Evolutionary conservation across 1,140 invertebrate species (phyloP).

Genomic region (Augochlora pura): DNA sequence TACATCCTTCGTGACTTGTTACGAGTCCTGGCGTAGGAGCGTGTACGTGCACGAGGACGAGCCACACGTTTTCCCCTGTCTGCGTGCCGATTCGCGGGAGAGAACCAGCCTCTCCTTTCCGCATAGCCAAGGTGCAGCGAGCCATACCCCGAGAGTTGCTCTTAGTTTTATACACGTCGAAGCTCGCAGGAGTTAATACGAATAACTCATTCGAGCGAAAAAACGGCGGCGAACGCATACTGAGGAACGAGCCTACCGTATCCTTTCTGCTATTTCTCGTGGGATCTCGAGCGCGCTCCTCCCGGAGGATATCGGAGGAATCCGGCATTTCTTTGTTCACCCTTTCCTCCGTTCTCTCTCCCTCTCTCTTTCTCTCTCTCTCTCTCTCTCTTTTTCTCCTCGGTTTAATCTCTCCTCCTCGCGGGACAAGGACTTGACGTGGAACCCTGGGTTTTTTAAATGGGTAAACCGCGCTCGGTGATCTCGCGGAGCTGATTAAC

Average conservation of each 20-base stretch:
- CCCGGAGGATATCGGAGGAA: slow-evolving; percentile 10
- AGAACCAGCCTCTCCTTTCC: slow-evolving; percentile 78
- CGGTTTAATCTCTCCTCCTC: too few species aligned
- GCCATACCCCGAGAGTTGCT: slow-evolving; percentile 69
- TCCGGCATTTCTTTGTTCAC: background rate
- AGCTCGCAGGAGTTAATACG: slow-evolving; percentile 66
- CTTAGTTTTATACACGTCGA: slow-evolving; percentile 61
- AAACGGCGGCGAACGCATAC: slow-evolving; percentile 53
- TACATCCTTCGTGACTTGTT: slow-evolving; percentile 54
- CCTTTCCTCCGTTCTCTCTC: too few species aligned
- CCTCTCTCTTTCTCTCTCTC: too few species aligned
- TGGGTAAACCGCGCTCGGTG: too few species aligned
- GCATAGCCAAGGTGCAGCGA: slow-evolving; percentile 79
- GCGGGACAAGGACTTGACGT: too few species aligned
- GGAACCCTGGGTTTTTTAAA: too few species aligned
- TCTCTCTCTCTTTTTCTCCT: too few species aligned
- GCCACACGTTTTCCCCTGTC: slow-evolving; percentile 10
- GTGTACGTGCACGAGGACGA: slow-evolving; percentile 44
- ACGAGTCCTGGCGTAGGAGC: slow-evolving; percentile 30
- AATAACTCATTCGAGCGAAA: slow-evolving; percentile 69
- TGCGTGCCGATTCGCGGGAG: slow-evolving; percentile 45
- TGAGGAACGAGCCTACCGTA: slow-evolving; percentile 63
- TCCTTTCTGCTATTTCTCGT: slow-evolving; percentile 52
- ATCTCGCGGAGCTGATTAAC: too few species aligned
- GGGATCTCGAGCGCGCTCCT: background rate